A percentile compares a stretch with the other conserved stretches of the same genome.
These are phyloP conservation scores for Zalophus californianus DNA, from an alignment of 2,797 vertebrate genomes.

Conservation along the genomic window DNA sequence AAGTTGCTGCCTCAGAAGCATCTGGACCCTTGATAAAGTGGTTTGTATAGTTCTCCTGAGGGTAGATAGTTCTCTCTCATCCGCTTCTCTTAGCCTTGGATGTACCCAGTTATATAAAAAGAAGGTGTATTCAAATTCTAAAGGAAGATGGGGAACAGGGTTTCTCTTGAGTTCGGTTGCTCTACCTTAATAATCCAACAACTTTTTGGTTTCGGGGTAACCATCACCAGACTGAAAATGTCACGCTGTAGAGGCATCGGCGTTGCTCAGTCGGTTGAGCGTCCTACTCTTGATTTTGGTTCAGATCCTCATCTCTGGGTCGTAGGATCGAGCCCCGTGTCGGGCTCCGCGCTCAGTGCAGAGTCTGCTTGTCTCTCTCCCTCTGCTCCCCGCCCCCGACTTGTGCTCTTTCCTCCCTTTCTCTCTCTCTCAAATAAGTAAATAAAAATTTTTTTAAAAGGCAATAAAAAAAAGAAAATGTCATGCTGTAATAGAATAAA, in stretches of 20 bases:
- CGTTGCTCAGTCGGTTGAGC: background rate
- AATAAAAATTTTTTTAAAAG: background rate
- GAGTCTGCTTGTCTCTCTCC: background rate
- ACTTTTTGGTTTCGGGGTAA: background rate
- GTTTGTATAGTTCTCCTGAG: background rate
- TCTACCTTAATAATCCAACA: background rate
- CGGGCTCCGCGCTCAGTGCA: background rate
- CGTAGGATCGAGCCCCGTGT: background rate
- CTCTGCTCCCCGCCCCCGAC: too few relatives aligned
- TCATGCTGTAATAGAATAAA: background rate
- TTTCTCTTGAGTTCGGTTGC: background rate
- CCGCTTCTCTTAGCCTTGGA: background rate
- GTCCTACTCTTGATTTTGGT: background rate
- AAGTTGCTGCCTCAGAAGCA: background rate
- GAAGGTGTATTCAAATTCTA: background rate
- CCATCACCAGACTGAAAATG: background rate
- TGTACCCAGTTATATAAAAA: background rate
- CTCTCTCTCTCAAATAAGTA: background rate
- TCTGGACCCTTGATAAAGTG: background rate
- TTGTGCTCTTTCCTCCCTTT: too few relatives aligned
- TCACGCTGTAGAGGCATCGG: background rate
- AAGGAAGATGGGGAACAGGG: background rate
- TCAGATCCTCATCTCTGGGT: background rate
- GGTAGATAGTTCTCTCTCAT: background rate
- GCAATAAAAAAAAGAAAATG: background rate